phyloP scores from a whole-genome alignment of 2,888 invertebrate species.

The Neocrepidodera transversa region DNA sequence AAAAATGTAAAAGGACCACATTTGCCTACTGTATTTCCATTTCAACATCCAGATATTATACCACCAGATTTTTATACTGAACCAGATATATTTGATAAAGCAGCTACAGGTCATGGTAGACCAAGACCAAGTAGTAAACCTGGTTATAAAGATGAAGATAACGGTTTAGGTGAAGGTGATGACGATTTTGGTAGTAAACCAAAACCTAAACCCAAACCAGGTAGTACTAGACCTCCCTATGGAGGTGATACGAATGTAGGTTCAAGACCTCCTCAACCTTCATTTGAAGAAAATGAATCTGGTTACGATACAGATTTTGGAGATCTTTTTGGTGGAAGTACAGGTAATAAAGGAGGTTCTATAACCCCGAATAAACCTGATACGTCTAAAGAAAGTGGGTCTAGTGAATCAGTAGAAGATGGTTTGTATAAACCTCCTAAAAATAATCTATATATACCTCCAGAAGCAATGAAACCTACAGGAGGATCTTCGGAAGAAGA shows the following conservation, averaged over 20 bases:
- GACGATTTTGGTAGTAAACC: constrained; percentile 17
- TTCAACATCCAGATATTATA: constrained; percentile 63
- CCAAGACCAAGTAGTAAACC: constrained; percentile 59
- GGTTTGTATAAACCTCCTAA: constrained; percentile 17
- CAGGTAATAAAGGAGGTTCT: not conserved
- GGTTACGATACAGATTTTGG: constrained; percentile 33
- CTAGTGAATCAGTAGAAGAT: not conserved
- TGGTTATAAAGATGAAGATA: constrained; percentile 30
- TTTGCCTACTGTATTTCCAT: constrained; percentile 67
- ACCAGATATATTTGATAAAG: constrained; percentile 59
- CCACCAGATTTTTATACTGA: constrained; percentile 55
- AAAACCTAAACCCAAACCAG: constrained; percentile 24
- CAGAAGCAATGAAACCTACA: not conserved
- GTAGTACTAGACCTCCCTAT: constrained; percentile 29
- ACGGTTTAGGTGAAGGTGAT: constrained; percentile 26
- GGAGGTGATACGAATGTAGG: not conserved
- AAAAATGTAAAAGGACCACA: constrained; percentile 74
- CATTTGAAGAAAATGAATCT: constrained; percentile 16
- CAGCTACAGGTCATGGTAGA: constrained; percentile 63
- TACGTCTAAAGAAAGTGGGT: not conserved
- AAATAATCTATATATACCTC: constrained; percentile 5
- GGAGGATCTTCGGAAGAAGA: constrained; percentile 23
- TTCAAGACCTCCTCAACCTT: constrained; percentile 7
- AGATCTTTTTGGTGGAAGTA: constrained; percentile 40
- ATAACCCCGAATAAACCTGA: not conserved